Evolutionary conservation across 2,888 invertebrate genomes (phyloP), one percentile per base, ranked within the genome.

Genomic region (Protophormia terraenovae): DNA sequence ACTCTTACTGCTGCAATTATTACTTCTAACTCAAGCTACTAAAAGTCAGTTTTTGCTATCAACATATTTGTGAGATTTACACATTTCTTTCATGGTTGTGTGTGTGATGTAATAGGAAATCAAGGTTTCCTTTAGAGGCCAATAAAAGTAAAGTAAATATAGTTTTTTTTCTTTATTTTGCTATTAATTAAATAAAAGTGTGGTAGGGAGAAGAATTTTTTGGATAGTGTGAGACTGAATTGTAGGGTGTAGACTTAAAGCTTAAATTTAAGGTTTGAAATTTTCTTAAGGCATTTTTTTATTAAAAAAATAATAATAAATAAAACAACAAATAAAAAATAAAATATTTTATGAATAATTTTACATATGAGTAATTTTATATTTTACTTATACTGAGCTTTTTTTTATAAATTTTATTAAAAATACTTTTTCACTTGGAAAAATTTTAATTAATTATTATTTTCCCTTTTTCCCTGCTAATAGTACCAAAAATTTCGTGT

Each of bases 131-230:
- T 76, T 66, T 41, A 60, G 79, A 71, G 71, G 41, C 71, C 79
- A 69, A 84, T 75, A 79, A 66, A 69, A 55, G 19, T 5, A 5
- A n/a, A 5, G 6, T 8, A 6, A 32, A 10, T 19, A 35, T 64
- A 79, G 38, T 72, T 53, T 72, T 75, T 73, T 78, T 73, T 60
- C 50, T 16, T 72, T 53, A 64, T 75, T 73, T 78, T 73, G 50
- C 50, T 16, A 58, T 67, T 83, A 69, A 78, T 83, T 83, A 73
- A 78, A 73, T 73, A 73, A 83, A 64, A 45, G 22, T 22, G 45
- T 47, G 38, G 62, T 73, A 35, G 12, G 41, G 35, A 45, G 41
- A 79, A 73, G 24, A 22, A 53, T 12, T n/a, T n/a, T n/a, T n/a
- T n/a, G n/a, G n/a, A 58, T 29, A 24, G 24, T 22, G 3, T 62